phyloP scores from a whole-genome alignment of 1,140 invertebrate species.

The Orussus abietinus region DNA sequence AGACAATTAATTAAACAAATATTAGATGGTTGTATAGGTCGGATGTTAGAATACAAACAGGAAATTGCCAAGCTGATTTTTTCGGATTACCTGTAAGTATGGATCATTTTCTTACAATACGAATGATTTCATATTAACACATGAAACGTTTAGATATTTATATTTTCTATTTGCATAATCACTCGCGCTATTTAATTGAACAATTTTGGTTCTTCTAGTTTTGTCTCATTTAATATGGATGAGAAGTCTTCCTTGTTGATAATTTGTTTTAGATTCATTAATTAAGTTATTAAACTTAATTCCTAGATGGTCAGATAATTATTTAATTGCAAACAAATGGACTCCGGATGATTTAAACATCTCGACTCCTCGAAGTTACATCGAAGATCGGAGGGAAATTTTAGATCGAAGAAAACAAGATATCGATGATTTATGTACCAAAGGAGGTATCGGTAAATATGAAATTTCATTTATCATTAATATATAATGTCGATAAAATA shows the following conservation, averaged over 20 bases:
- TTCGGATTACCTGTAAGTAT: slow-evolving; percentile 32
- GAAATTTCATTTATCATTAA: neutral
- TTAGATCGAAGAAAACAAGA: slow-evolving; percentile 27
- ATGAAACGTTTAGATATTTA: neutral
- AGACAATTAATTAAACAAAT: slow-evolving; percentile 56
- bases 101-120: slow-evolving; percentile 7
- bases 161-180: slow-evolving; percentile 11
- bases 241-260: neutral
- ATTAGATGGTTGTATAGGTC: slow-evolving; percentile 49
- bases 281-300: slow-evolving; percentile 16
- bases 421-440: slow-evolving; percentile 21
- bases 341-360: slow-evolving; percentile 48
- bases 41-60: slow-evolving; percentile 43
- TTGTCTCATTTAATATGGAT: neutral
- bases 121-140: slow-evolving; percentile 9
- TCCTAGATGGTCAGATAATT: slow-evolving; percentile 58
- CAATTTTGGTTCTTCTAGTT: slow-evolving; percentile 6
- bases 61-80: slow-evolving; percentile 31
- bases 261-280: slow-evolving; percentile 4
- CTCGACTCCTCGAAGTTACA: slow-evolving; percentile 30
- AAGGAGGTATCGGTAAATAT: slow-evolving; percentile 21
- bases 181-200: slow-evolving; percentile 2
- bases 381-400: slow-evolving; percentile 25
- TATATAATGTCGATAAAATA: neutral
- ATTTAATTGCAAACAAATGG: slow-evolving; percentile 57